A percentile compares a stretch with the other conserved stretches of the same genome.
These are phyloP conservation scores for Montipora efflorescens DNA, from an alignment of 64 coral and sea anemone genomes.

Conservation along the genomic window DNA sequence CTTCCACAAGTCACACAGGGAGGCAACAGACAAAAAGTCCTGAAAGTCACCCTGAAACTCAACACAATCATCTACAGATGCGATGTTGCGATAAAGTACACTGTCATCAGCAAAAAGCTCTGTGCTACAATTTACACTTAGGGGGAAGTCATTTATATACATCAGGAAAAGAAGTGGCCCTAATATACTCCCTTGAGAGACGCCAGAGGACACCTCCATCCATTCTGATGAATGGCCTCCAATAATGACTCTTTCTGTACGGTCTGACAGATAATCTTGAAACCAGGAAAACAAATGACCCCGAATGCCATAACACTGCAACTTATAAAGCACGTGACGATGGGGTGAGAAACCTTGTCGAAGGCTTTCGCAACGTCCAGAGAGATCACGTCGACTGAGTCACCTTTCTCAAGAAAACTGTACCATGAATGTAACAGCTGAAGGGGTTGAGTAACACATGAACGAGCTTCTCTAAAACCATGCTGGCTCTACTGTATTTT, in stretches of 20 bases:
- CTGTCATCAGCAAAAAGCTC: constrained; percentile 28
- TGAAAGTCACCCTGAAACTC: background rate
- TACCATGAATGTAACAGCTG: too few relatives aligned
- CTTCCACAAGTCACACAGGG: constrained; percentile 21
- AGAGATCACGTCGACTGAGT: too few relatives aligned
- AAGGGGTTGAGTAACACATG: too few relatives aligned
- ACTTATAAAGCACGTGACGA: constrained; percentile 5
- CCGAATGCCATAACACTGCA: constrained; percentile 4
- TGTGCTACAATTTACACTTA: background rate
- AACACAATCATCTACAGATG: too few relatives aligned
- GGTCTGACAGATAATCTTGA: background rate
- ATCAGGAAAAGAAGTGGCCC: background rate
- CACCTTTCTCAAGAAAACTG: too few relatives aligned
- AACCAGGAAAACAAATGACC: background rate
- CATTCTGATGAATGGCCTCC: background rate
- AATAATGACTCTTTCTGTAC: constrained; percentile 13
- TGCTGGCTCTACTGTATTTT: too few relatives aligned
- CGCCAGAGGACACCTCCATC: background rate
- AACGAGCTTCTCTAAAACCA: too few relatives aligned
- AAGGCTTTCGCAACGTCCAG: too few relatives aligned
- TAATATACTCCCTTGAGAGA: background rate
- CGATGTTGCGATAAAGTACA: background rate
- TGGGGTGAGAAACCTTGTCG: background rate
- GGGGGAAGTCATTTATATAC: background rate
- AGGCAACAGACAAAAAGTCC: constrained; percentile 17